phyloP scores from a whole-genome alignment of 2,888 invertebrate genomes.

The Philaethria dido region DNA sequence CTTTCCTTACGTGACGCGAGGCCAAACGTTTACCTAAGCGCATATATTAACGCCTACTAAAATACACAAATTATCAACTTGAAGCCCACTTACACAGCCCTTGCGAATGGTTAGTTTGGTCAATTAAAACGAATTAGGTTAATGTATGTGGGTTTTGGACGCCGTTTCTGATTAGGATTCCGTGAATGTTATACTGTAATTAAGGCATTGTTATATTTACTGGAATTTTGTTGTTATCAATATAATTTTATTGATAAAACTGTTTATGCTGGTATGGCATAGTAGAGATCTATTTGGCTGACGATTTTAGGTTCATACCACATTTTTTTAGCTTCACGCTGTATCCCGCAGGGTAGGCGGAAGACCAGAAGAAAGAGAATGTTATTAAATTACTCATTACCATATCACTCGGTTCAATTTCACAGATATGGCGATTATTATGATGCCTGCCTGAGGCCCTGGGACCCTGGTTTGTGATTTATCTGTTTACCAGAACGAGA shows the following conservation, averaged over 20 bases:
- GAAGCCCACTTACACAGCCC: conserved; percentile 62
- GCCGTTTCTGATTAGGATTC: conserved; percentile 54
- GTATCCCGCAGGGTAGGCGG: no score
- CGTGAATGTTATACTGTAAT: conserved; percentile 29
- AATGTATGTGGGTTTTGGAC: conserved; percentile 77
- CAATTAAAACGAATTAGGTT: conserved; percentile 83
- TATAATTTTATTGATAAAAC: not conserved
- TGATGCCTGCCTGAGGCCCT: no score
- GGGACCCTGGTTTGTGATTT: no score
- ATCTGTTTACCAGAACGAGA: no score
- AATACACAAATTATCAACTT: conserved; percentile 50
- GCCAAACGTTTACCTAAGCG: conserved; percentile 48
- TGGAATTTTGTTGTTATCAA: not conserved
- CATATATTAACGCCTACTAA: conserved; percentile 67
- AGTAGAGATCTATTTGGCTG: not conserved
- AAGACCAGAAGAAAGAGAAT: no score
- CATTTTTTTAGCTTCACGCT: no score
- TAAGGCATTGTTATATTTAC: not conserved
- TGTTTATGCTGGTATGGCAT: not conserved
- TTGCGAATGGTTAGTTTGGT: conserved; percentile 78
- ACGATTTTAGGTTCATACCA: not conserved
- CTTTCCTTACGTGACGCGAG: conserved; percentile 62
- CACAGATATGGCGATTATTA: no score
- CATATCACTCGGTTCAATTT: no score
- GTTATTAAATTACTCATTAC: no score